phyloP scores from a whole-genome alignment of 2,113 vertebrate genomes.

The Tretioscincus oriximinensis region DNA sequence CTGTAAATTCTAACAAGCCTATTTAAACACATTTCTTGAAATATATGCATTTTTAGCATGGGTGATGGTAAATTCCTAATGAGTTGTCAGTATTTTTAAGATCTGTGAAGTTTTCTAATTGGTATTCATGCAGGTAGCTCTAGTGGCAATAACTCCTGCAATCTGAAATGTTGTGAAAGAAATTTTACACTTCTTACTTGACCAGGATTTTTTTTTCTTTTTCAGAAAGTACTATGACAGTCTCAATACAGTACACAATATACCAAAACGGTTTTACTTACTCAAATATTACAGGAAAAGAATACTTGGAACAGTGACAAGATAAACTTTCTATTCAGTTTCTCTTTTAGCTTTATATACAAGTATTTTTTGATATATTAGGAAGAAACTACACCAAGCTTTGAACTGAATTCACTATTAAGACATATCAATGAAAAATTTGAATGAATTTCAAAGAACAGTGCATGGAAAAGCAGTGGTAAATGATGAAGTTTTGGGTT shows the following conservation, averaged over 20 bases:
- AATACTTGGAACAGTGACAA: not conserved
- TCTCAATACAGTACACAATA: not conserved
- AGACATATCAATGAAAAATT: not conserved
- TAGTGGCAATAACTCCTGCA: constrained; percentile 47
- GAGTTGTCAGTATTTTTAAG: constrained; percentile 56
- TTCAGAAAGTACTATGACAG: constrained; percentile 45
- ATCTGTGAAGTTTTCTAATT: constrained; percentile 61
- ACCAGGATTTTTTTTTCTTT: constrained; percentile 45
- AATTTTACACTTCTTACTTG: constrained; percentile 47
- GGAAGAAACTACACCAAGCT: constrained; percentile 9
- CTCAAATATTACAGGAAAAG: not conserved
- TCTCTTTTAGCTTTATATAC: not conserved
- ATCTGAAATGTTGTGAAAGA: constrained; percentile 64
- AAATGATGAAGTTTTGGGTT: too few species aligned
- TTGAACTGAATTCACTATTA: not conserved
- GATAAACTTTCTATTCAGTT: not conserved
- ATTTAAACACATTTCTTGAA: constrained; percentile 48
- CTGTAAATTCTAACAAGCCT: constrained; percentile 39
- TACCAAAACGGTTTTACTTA: not conserved
- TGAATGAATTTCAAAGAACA: constrained; percentile 6
- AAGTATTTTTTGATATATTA: constrained; percentile 33
- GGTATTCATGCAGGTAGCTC: constrained; percentile 54
- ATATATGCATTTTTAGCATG: constrained; percentile 40
- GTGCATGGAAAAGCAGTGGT: too few species aligned
- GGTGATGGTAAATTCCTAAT: constrained; percentile 48